Evolutionary conservation across 2,113 vertebrate species (phyloP).

Genomic region (Pithys albifrons): DNA sequence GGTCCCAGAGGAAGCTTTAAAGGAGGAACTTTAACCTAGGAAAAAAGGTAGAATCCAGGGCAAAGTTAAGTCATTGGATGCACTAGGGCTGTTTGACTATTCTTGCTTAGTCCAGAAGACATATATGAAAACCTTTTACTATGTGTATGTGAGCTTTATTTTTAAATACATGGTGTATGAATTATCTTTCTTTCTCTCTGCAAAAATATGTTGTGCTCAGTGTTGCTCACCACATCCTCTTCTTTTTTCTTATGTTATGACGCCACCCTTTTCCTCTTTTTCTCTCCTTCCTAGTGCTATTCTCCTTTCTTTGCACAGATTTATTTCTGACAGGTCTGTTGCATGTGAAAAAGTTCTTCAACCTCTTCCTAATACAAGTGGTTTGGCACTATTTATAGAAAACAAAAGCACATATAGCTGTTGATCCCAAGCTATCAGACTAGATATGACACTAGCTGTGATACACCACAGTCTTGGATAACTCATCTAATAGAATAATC

Average conservation of each 20-base stretch:
- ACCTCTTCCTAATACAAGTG: not conserved
- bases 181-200: conserved; percentile 30
- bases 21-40: conserved; percentile 1
- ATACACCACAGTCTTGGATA: not conserved
- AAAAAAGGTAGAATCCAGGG: conserved; percentile 17
- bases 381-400: not conserved
- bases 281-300: not conserved
- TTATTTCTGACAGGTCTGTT: not conserved
- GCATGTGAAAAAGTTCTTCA: not conserved
- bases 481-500: not conserved
- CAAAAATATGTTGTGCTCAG: not conserved
- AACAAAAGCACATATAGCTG: not conserved
- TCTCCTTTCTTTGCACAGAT: not conserved
- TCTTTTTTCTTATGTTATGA: not conserved
- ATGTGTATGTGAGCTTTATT: conserved; percentile 3
- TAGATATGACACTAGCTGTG: not conserved
- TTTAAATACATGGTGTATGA: not conserved
- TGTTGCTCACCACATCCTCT: not conserved
- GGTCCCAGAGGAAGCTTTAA: not conserved
- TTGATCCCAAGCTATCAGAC: not conserved
- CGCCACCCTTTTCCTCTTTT: not conserved
- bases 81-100: not conserved
- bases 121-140: conserved; percentile 12
- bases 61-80: not conserved
- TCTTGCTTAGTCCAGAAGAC: not conserved